Conservation (phyloP, 2,797 vertebrate species). For the Semotilus atromaculatus region DNA sequence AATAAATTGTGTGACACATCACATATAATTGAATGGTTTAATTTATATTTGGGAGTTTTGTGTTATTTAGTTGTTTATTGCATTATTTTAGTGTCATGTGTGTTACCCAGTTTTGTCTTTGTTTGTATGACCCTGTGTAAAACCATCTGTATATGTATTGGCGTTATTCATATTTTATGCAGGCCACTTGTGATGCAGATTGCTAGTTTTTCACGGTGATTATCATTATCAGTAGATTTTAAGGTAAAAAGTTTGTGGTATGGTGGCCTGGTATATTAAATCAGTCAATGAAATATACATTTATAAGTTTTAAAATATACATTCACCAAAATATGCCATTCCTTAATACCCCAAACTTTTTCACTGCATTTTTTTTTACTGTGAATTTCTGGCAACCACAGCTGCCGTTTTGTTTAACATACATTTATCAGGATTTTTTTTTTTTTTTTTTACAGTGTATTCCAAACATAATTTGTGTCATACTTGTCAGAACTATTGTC, state of each 20-base stretch:
- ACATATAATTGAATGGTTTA: neutral
- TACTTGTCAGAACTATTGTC: neutral
- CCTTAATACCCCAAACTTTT: neutral
- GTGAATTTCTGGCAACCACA: neutral
- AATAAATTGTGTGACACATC: neutral
- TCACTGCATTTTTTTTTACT: neutral
- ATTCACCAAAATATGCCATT: neutral
- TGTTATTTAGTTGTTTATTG: neutral
- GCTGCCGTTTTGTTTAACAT: neutral
- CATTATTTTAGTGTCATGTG: neutral
- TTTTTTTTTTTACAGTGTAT: too few species aligned
- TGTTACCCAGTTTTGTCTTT: neutral
- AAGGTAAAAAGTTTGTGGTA: neutral
- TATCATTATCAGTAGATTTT: neutral
- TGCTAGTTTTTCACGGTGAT: neutral
- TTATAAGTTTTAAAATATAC: neutral
- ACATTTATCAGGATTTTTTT: too few species aligned
- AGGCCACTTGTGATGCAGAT: neutral
- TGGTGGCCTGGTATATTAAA: neutral
- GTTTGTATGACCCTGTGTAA: neutral
- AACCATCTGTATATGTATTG: neutral
- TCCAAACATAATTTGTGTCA: neutral
- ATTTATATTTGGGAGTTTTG: neutral
- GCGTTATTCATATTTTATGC: neutral
- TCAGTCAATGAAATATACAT: neutral